Evolutionary conservation across 2,888 invertebrate species (phyloP).

Genomic region (Macroteleia sp.): DNA sequence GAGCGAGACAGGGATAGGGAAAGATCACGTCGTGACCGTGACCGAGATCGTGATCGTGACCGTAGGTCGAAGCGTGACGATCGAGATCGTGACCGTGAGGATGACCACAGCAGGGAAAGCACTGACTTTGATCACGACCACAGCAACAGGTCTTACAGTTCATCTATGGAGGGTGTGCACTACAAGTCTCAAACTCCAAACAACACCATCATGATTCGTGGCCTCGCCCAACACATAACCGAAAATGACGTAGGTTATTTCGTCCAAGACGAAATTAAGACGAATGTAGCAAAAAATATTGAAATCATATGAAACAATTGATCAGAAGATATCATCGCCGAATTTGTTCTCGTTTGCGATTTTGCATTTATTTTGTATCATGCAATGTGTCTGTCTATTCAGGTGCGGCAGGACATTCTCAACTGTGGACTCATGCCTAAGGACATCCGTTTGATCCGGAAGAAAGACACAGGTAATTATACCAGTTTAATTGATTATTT

Average conservation of each 20-base stretch:
- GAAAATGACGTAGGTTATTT: conserved; percentile 89
- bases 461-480: conserved; percentile 92
- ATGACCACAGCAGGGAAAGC: conserved; percentile 80
- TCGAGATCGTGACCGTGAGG: conserved; percentile 78
- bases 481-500: neutral
- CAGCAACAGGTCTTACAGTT: conserved; percentile 76
- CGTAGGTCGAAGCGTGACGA: conserved; percentile 67
- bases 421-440: conserved; percentile 90
- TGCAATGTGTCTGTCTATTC: conserved; percentile 78
- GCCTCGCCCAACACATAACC: conserved; percentile 89
- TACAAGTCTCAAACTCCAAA: conserved; percentile 87
- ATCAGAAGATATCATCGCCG: conserved; percentile 11
- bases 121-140: conserved; percentile 81
- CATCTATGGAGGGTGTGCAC: conserved; percentile 84
- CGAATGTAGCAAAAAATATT: conserved; percentile 9
- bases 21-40: conserved; percentile 75
- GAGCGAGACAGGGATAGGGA: conserved; percentile 74
- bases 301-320: conserved; percentile 4
- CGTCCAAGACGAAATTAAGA: conserved; percentile 51
- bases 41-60: conserved; percentile 74
- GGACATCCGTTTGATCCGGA: conserved; percentile 92
- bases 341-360: conserved; percentile 10
- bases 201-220: conserved; percentile 91
- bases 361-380: conserved; percentile 60
- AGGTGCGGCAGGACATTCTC: conserved; percentile 92